Conservation (phyloP, 2,113 vertebrate species). For the Bubo bubo region DNA sequence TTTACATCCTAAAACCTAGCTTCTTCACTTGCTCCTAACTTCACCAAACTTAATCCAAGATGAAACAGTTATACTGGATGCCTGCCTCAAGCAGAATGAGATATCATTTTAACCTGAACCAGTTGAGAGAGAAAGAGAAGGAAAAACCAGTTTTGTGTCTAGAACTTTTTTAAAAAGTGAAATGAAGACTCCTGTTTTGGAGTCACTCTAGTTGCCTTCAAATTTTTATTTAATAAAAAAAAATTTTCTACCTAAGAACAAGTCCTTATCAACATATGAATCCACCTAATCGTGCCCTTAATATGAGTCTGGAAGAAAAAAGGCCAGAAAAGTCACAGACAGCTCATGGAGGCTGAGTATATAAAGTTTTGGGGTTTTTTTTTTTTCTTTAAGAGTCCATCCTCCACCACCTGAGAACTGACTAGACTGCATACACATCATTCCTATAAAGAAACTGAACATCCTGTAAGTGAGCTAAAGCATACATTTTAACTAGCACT, state of each 20-base stretch:
- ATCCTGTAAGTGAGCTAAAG: neutral
- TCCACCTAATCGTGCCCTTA: neutral
- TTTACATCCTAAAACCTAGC: neutral
- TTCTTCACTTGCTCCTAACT: neutral
- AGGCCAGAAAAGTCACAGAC: neutral
- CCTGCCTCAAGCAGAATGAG: neutral
- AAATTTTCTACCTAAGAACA: neutral
- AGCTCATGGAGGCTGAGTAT: neutral
- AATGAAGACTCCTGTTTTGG: neutral
- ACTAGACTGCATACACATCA: neutral
- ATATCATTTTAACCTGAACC: neutral
- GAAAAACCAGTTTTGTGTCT: neutral
- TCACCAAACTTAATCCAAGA: neutral
- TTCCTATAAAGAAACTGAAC: neutral
- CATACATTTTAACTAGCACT: neutral
- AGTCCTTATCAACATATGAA: neutral
- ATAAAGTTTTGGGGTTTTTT: rapidly evolving
- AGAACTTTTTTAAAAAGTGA: neutral
- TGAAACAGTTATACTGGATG: neutral
- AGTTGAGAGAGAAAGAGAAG: neutral
- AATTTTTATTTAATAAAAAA: neutral
- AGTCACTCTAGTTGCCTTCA: neutral
- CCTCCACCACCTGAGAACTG: neutral
- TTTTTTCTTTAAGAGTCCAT: neutral
- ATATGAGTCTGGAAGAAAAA: neutral